Conservation (phyloP, 2,888 invertebrate species). For the Suillia variegata region DNA sequence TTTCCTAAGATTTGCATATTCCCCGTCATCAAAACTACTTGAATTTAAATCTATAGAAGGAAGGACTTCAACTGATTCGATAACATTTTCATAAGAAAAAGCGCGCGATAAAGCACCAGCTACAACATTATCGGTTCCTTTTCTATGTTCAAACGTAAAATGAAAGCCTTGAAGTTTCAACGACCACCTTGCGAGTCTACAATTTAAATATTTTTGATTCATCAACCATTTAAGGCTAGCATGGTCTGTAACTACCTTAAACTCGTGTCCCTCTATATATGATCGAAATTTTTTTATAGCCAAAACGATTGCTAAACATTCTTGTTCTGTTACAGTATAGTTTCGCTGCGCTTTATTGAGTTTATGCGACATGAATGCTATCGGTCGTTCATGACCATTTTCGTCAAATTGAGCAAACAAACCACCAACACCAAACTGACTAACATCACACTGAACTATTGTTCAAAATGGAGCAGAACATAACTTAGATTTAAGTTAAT, state of each 20-base stretch:
- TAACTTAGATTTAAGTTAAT: not conserved
- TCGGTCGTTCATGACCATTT: slow-evolving; percentile 2
- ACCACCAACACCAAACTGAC: slow-evolving; percentile 15
- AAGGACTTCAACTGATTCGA: not conserved
- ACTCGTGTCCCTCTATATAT: slow-evolving; percentile 25
- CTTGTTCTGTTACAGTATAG: slow-evolving; percentile 22
- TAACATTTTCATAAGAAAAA: not conserved
- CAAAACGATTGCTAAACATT: slow-evolving; percentile 23
- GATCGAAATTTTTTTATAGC: slow-evolving; percentile 23
- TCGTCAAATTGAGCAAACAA: slow-evolving; percentile 19
- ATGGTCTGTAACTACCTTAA: slow-evolving; percentile 35
- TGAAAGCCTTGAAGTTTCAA: slow-evolving; percentile 33
- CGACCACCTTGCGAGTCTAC: slow-evolving; percentile 37
- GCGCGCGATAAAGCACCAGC: slow-evolving; percentile 23
- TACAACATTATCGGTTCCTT: slow-evolving; percentile 30
- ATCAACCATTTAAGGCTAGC: slow-evolving; percentile 37
- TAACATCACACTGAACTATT: slow-evolving; percentile 26
- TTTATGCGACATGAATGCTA: slow-evolving; percentile 22
- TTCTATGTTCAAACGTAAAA: slow-evolving; percentile 34
- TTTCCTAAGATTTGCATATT: slow-evolving; percentile 4
- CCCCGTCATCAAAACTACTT: not conserved
- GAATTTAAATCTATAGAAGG: not conserved
- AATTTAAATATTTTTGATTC: slow-evolving; percentile 36
- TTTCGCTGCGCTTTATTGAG: slow-evolving; percentile 18
- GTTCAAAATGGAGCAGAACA: slow-evolving; percentile 17